Conservation (phyloP, 2,797 vertebrate species). For the Sebastiscus albofasciatus region DNA sequence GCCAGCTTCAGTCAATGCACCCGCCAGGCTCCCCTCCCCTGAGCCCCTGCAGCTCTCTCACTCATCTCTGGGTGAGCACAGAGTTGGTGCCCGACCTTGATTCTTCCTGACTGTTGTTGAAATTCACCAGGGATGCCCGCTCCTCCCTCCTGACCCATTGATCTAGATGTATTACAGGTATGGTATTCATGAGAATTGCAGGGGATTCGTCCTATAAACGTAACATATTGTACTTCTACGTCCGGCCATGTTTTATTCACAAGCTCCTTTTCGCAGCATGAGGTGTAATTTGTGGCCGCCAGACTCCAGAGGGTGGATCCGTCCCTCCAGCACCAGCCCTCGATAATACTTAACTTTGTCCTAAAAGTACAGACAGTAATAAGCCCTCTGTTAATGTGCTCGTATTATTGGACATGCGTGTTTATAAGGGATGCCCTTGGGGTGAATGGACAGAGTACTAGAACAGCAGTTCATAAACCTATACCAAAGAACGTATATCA, state of each 20-base stretch:
- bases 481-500: too few species aligned
- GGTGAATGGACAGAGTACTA: background rate
- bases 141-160: conserved; percentile 72
- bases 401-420: conserved; percentile 2
- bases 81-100: conserved; percentile 71
- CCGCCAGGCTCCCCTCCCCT: conserved; percentile 13
- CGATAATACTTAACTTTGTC: conserved; percentile 33
- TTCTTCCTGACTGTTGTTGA: conserved; percentile 62
- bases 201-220: conserved; percentile 80
- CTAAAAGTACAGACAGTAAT: conserved; percentile 30
- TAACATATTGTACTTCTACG: conserved; percentile 75
- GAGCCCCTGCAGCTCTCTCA: conserved; percentile 28
- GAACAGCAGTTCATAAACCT: background rate
- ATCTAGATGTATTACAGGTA: conserved; percentile 79
- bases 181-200: conserved; percentile 76
- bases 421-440: conserved; percentile 27
- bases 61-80: conserved; percentile 25
- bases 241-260: conserved; percentile 84
- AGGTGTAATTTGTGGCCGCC: conserved; percentile 51
- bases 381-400: conserved; percentile 12
- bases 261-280: conserved; percentile 53
- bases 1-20: conserved; percentile 51
- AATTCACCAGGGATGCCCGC: conserved; percentile 71
- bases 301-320: conserved; percentile 35
- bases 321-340: conserved; percentile 6